Base-by-base conservation (phyloP, 2,113 vertebrate genomes). In the Arvicanthis niloticus region DNA sequence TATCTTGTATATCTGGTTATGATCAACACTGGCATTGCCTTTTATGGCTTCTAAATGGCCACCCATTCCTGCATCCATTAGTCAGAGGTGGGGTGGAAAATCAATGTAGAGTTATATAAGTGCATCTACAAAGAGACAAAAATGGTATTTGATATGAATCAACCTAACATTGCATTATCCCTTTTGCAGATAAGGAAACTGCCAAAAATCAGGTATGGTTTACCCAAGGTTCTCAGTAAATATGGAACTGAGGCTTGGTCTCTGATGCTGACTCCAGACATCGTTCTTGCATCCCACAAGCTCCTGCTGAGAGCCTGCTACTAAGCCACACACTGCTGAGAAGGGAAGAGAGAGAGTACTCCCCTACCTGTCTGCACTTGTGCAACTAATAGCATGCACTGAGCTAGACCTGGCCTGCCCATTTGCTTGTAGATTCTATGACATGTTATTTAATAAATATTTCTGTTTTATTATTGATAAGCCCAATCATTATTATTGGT, bases 351-450 rank as follows among this genome's bases (percentile, higher is more conserved):
- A 4, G 22, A n/a, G 65, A 2, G n/a, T 5, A 0, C 7, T 26
- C 26, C 56, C 34, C 48, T 1, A 31, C 8, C 13, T 29, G 37
- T 53, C 11, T 26, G 78, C 10, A 24, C 15, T 10, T 3, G 5
- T 37, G 26, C 22, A 22, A 19, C 10, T 12, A 2, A 13, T 0
- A 77, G 53, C n/a, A n/a, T 22, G 1, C 0, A 19, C 22, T 3
- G 3, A 65, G 58, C 0, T 0, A 0, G 3, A 16, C 75, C 5
- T 0, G 1, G 37, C 13, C 16, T 65, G 22, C 34, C 37, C 67
- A 31, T 72, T 56, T 70, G 62, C 37, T 73, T 85, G 26, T 12
- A 56, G 16, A 62, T 80, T 90, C 80, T 65, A 70, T 42, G 88
- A 34, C 5, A 51, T 0, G 3, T 80, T 75, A 42, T 48, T 93